These are phyloP conservation scores for Pterocles gutturalis DNA, from an alignment of 2,113 vertebrate species.

Conservation along the genomic window DNA sequence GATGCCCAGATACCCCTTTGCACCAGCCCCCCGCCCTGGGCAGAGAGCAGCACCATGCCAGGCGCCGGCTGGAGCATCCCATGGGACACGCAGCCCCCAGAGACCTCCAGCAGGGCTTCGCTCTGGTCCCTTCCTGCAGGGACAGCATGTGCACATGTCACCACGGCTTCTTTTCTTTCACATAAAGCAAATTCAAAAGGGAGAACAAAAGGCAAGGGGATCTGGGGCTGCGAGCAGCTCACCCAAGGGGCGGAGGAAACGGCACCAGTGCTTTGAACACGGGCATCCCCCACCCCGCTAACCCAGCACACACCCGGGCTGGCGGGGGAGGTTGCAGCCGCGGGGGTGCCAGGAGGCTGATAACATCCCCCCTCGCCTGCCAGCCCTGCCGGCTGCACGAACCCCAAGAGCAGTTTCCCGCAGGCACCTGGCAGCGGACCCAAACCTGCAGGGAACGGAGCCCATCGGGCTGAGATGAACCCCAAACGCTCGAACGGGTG, in stretches of 20 bases:
- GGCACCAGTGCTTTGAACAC: neutral
- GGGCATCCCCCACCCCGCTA: neutral
- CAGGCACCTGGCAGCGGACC: neutral
- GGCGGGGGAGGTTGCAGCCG: neutral
- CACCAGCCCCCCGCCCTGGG: neutral
- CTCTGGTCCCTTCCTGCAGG: neutral
- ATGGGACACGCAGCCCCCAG: accelerated
- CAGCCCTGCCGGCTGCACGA: neutral
- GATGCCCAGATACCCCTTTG: neutral
- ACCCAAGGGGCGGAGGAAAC: neutral
- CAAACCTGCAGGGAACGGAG: neutral
- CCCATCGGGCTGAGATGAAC: neutral
- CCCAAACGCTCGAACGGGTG: neutral
- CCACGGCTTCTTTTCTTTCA: neutral
- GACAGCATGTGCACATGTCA: accelerated
- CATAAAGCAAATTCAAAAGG: neutral
- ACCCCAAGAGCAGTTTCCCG: neutral
- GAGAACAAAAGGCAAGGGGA: neutral
- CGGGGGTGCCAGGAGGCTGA: neutral
- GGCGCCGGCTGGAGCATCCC: neutral
- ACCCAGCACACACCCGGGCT: neutral
- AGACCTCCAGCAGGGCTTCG: neutral
- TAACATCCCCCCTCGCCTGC: neutral
- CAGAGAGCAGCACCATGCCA: neutral
- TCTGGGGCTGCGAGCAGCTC: neutral